These are phyloP conservation scores for Microctonus hyperodae DNA, from an alignment of 2,888 invertebrate species.

Conservation along the genomic window DNA sequence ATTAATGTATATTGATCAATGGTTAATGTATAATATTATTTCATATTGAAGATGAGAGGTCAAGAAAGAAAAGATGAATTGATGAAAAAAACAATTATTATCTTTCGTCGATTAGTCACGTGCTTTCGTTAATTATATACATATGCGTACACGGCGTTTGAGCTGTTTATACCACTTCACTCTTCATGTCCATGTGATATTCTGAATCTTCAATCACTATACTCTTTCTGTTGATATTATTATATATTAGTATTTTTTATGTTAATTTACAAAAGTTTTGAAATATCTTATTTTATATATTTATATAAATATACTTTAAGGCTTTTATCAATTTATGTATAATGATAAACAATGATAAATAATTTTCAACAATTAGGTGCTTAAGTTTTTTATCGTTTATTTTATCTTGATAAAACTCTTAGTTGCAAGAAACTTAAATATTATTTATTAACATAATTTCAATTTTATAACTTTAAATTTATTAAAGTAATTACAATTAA, in stretches of 20 bases:
- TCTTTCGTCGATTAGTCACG: conserved; percentile 26
- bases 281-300: not conserved
- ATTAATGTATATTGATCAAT: not conserved
- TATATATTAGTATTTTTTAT: not conserved
- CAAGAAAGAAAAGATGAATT: no score
- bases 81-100: conserved; percentile 15
- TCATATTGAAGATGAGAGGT: not conserved
- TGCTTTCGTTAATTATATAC: conserved; percentile 14
- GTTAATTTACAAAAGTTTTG: not conserved
- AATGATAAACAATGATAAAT: no score
- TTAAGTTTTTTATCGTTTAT: no score
- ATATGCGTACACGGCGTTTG: not conserved
- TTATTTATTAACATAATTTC: no score
- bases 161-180: conserved; percentile 7
- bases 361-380: no score
- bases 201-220: conserved; percentile 16
- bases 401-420: no score
- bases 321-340: no score
- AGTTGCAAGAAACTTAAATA: no score
- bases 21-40: not conserved
- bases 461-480: no score
- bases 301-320: no score
- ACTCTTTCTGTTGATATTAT: not conserved
- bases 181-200: conserved; percentile 25
- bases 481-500: no score